Base-by-base conservation (phyloP, 2,797 vertebrate genomes). In the Arrhamphus sclerolepis region DNA sequence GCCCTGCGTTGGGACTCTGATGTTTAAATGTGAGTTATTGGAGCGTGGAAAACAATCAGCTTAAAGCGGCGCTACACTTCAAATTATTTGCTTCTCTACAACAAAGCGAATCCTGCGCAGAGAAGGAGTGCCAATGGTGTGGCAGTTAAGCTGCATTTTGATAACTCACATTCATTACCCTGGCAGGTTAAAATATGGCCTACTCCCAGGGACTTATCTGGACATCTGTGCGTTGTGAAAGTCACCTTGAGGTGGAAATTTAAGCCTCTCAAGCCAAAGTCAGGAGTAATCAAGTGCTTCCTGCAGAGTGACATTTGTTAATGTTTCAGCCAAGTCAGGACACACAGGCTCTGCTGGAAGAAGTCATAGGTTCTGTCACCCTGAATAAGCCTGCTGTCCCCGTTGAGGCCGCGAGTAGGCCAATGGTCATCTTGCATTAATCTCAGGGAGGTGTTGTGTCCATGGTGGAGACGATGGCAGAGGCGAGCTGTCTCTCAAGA, bases 341-440 rank as follows among this genome's bases (percentile, higher is more conserved):
- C 55, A 55, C 7, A 22, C 20, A 9, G 53, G 67, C 57, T 71
- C 54, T 47, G 74, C 54, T 66, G 67, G 73, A 74, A 80, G 62
- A 58, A 69, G 50, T 81, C 79, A 63, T 66, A 59, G 77, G 64
- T 71, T 69, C 70, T 77, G 85, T 85, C 85, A 60, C 43, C 29
- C 56, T 49, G 56, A 80, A 75, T 83, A 53, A 86, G 44, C 40
- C 56, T 22, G 28, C 57, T 41, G 61, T 75, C 66, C 61, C 51
- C 52, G 44, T 38, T 17, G 3, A 52, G 68, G 72, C 51, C 11
- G 44, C 38, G 63, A 63, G 57, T 75, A 56, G 77, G 75, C 71
- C 55, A 63, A 66, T 21, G 76, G 83, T 89, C 86, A 81, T 65
- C 78, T 84, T 42, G 55, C 62, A 78, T 89, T 89, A 76, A 80